Evolutionary conservation across 2,797 vertebrate species (phyloP).

Genomic region (Steatocranus sp.): DNA sequence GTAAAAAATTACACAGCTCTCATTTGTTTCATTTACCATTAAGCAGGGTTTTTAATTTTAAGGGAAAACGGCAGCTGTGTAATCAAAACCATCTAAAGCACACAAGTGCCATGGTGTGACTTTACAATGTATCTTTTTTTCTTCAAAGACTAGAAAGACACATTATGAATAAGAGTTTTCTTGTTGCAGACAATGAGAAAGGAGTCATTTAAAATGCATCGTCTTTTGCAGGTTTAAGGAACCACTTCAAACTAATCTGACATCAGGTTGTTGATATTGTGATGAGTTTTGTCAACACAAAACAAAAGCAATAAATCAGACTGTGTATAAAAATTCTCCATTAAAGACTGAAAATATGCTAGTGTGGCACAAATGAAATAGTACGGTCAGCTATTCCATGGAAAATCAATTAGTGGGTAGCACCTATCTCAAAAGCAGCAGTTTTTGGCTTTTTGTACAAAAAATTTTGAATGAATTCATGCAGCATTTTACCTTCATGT

Average conservation of each 20-base stretch:
- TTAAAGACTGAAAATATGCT: background rate
- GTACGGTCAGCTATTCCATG: background rate
- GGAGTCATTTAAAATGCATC: rapidly evolving
- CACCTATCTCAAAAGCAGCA: background rate
- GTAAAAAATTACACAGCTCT: conserved; percentile 32
- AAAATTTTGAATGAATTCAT: background rate
- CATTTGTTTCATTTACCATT: conserved; percentile 46
- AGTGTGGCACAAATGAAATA: background rate
- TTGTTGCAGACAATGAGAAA: background rate
- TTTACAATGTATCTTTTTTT: background rate
- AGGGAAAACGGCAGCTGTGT: conserved; percentile 29
- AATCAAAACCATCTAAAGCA: conserved; percentile 28
- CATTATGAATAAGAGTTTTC: background rate
- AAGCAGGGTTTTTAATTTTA: conserved; percentile 27
- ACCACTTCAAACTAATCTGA: background rate
- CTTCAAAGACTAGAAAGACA: background rate
- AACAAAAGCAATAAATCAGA: background rate
- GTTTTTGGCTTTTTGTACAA: background rate
- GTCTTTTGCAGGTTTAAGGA: background rate
- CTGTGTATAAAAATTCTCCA: background rate
- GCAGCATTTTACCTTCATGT: background rate
- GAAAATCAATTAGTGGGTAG: background rate
- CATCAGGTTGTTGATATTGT: background rate
- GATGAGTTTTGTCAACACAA: background rate
- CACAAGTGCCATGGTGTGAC: background rate